Evolutionary conservation across 2,797 vertebrate species (phyloP), one percentile per base, ranked within the genome.

Genomic region (Rhincodon typus): DNA sequence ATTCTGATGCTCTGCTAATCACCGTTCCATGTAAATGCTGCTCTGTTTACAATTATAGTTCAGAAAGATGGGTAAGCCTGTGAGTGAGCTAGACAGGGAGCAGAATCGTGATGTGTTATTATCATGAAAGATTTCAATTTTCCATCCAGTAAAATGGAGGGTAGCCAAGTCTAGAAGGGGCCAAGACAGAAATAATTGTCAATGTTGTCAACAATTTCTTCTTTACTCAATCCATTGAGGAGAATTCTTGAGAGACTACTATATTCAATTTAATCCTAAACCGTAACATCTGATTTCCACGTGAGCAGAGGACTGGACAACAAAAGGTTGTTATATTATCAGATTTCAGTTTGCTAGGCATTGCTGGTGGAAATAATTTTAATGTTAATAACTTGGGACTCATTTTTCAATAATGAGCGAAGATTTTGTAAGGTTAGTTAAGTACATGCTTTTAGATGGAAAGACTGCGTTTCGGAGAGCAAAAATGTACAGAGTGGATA

Each of bases 261-360:
- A 67, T n/a, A 67, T 42, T 69, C 15, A 66, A 93, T 69, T 93
- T 69, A 93, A 69, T 69, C 67, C 62, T 25, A 21, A 69, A 66
- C 66, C 25, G n/a, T 69, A n/a, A 93, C n/a, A 93, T 69, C 62
- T 13, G 62, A 93, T 69, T n/a, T 93, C 90, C 90, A 93, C n/a
- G 90, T 69, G 66, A 93, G 62, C n/a, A 67, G 2, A 69, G n/a
- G 8, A 42, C 90, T 25, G 21, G 90, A 66, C 66, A 93, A 42
- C n/a, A 25, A 42, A 62, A 93, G 66, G 10, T 23, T n/a, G 8
- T 93, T 67, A 19, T 69, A 13, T 42, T 93, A 69, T 69, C 66
- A 42, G n/a, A 69, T 93, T 69, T 69, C 90, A 93, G 34, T 93
- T 93, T 93, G 90, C 69, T 42, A 23, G 90, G 90, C 66, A 69